Conservation (phyloP, 1,140 invertebrate genomes). For the Daktulosphaira vitifoliae region DNA sequence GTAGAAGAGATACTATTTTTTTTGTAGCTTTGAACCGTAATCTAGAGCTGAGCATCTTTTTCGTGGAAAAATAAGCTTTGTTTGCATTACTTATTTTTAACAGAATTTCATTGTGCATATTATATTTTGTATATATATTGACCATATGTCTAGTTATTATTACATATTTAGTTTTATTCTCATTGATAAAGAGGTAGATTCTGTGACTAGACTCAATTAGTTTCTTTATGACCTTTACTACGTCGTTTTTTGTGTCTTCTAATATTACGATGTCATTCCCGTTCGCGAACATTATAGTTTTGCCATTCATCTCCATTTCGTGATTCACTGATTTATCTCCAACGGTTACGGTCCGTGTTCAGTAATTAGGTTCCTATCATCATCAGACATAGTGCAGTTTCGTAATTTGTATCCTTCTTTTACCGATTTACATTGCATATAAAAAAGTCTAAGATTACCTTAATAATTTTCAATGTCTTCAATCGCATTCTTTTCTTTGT, state of each 20-base stretch:
- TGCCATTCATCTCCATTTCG: neutral
- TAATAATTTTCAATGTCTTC: slow-evolving; percentile 9
- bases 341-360: slow-evolving; percentile 2
- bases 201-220: slow-evolving; percentile 31
- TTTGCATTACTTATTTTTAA: neutral
- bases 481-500: slow-evolving; percentile 11
- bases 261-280: slow-evolving; percentile 36
- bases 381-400: slow-evolving; percentile 6
- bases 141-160: neutral
- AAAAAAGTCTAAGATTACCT: slow-evolving; percentile 15
- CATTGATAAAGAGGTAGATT: slow-evolving; percentile 25
- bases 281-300: slow-evolving; percentile 35
- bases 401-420: slow-evolving; percentile 7
- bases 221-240: slow-evolving; percentile 34
- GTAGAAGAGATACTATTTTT: neutral
- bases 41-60: neutral
- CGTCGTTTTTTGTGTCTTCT: slow-evolving; percentile 29
- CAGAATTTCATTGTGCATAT: neutral
- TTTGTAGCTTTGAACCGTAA: neutral
- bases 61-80: neutral
- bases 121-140: neutral
- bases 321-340: slow-evolving; percentile 14
- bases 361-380: neutral
- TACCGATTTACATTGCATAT: slow-evolving; percentile 10
- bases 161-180: slow-evolving; percentile 27